These are phyloP conservation scores for Lemur catta DNA, from an alignment of 2,797 vertebrate genomes.

Conservation along the genomic window DNA sequence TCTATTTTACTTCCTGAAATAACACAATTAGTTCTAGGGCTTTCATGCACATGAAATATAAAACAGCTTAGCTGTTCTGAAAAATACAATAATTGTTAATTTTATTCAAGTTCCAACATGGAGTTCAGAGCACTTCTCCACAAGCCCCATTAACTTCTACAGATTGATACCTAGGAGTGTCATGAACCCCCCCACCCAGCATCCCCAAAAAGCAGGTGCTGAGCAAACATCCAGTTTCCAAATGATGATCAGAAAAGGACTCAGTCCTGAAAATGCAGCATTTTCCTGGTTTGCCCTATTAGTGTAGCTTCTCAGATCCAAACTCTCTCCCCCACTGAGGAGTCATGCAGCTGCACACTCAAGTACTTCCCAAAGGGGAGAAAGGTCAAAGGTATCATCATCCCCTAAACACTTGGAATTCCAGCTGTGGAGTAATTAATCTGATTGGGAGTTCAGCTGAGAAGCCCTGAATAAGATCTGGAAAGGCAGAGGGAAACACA, in stretches of 20 bases:
- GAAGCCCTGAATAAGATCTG: slow-evolving; percentile 45
- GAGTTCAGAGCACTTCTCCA: slow-evolving; percentile 53
- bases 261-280: slow-evolving; percentile 43
- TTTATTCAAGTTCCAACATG: slow-evolving; percentile 61
- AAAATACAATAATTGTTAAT: slow-evolving; percentile 61
- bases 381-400: slow-evolving; percentile 63
- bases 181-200: slow-evolving; percentile 36
- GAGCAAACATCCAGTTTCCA: slow-evolving; percentile 67
- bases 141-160: slow-evolving; percentile 54
- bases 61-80: slow-evolving; percentile 50
- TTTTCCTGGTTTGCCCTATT: slow-evolving; percentile 53
- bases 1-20: slow-evolving; percentile 60
- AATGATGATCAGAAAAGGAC: slow-evolving; percentile 51
- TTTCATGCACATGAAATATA: slow-evolving; percentile 42
- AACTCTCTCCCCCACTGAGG: slow-evolving; percentile 7
- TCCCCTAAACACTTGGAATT: slow-evolving; percentile 56
- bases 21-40: slow-evolving; percentile 42
- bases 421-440: slow-evolving; percentile 68
- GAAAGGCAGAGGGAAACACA: slow-evolving; percentile 45
- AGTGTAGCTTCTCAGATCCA: slow-evolving; percentile 5
- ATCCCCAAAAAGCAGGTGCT: slow-evolving; percentile 65
- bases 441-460: background rate
- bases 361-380: slow-evolving; percentile 52
- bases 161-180: slow-evolving; percentile 38
- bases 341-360: slow-evolving; percentile 56